Evolutionary conservation across 2,113 vertebrate species (phyloP).

Genomic region (Pao palembangensis): DNA sequence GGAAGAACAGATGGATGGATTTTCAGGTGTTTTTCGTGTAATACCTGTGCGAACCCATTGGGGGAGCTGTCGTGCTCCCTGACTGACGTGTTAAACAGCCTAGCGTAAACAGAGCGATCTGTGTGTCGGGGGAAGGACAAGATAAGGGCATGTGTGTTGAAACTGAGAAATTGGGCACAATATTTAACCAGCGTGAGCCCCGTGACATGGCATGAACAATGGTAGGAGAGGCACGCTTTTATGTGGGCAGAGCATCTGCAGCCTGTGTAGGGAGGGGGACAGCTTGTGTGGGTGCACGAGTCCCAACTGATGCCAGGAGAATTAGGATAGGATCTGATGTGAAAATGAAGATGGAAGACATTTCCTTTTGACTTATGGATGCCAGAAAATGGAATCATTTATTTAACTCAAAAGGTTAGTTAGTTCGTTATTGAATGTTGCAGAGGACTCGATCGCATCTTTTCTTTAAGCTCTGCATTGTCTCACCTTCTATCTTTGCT

Average conservation of each 20-base stretch:
- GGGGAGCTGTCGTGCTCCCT: constrained; percentile 47
- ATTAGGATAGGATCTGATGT: background rate
- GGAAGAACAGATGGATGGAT: background rate
- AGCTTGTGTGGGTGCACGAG: constrained; percentile 5
- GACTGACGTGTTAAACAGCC: constrained; percentile 38
- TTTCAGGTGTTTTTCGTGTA: constrained; percentile 18
- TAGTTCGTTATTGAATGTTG: background rate
- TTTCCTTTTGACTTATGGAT: background rate
- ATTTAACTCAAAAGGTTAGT: background rate
- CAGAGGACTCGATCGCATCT: background rate
- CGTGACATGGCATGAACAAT: background rate
- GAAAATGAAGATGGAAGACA: too few species aligned
- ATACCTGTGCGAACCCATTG: constrained; percentile 14
- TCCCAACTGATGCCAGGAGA: background rate
- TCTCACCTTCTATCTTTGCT: background rate
- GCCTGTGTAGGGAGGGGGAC: constrained; percentile 22
- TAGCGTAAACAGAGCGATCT: constrained; percentile 50
- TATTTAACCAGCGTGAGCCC: background rate
- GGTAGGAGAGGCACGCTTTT: background rate
- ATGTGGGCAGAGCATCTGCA: constrained; percentile 22
- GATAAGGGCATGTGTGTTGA: constrained; percentile 42
- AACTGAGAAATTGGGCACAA: background rate
- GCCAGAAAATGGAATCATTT: background rate
- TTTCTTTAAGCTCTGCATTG: background rate
- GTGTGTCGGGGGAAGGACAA: constrained; percentile 53